These are phyloP conservation scores for Morelia viridis DNA, from an alignment of 2,797 vertebrate genomes.

Conservation along the genomic window DNA sequence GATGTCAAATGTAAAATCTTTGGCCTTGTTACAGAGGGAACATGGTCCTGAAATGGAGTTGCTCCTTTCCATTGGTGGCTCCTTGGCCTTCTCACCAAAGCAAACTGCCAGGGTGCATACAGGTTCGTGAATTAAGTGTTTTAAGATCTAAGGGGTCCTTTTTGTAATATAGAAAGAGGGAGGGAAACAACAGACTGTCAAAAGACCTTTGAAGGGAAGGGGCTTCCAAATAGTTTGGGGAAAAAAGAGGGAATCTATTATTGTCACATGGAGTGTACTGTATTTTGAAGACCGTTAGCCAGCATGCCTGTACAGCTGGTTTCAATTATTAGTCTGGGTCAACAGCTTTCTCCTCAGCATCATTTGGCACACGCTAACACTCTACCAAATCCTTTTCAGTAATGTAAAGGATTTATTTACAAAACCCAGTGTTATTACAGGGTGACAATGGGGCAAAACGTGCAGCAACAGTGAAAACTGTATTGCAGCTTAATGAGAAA, in stretches of 20 bases:
- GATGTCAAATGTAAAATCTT: background rate
- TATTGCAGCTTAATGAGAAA: background rate
- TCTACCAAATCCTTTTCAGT: slow-evolving; percentile 25
- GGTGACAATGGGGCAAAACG: slow-evolving; percentile 17
- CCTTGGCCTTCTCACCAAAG: slow-evolving; percentile 54
- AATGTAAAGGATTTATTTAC: slow-evolving; percentile 38
- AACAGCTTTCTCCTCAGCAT: slow-evolving; percentile 68
- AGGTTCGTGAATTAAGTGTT: slow-evolving; percentile 62
- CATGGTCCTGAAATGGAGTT: background rate
- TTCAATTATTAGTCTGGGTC: slow-evolving; percentile 66
- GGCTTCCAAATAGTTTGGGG: slow-evolving; percentile 70
- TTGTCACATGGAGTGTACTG: slow-evolving; percentile 67
- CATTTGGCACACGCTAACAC: slow-evolving; percentile 48
- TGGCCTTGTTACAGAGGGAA: background rate
- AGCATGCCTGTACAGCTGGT: slow-evolving; percentile 74
- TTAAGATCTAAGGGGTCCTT: slow-evolving; percentile 65
- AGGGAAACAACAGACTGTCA: slow-evolving; percentile 60
- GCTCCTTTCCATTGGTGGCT: background rate
- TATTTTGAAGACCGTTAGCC: slow-evolving; percentile 73
- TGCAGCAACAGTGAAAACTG: background rate
- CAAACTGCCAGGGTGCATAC: slow-evolving; percentile 54
- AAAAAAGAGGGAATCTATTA: slow-evolving; percentile 52
- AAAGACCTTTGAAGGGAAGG: slow-evolving; percentile 69
- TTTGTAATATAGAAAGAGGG: slow-evolving; percentile 48
- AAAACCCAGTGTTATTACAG: slow-evolving; percentile 37